Conservation (phyloP, 1,140 invertebrate genomes). For the Zophobas atratus region DNA sequence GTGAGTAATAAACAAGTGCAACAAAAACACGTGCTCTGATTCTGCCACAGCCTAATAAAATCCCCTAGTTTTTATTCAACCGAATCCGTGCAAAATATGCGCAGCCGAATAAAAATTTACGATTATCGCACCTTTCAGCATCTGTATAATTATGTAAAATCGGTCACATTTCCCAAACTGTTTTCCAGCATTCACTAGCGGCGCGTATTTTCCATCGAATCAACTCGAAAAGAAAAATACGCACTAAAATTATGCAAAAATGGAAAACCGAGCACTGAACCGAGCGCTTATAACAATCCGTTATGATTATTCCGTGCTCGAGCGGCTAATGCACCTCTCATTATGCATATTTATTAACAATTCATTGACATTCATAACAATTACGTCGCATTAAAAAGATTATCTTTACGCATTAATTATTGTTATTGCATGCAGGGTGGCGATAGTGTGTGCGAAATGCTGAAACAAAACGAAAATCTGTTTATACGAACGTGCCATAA, state of each 20-base stretch:
- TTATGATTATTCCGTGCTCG: conserved; percentile 21
- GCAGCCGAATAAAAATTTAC: no score
- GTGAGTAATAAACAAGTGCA: no score
- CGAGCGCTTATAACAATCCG: conserved; percentile 7
- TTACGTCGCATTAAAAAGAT: conserved; percentile 26
- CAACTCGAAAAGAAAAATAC: neutral
- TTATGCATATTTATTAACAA: conserved; percentile 43
- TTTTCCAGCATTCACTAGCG: neutral
- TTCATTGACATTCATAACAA: conserved; percentile 43
- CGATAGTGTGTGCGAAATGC: conserved; percentile 8
- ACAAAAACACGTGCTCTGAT: no score
- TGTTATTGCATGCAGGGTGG: conserved; percentile 30
- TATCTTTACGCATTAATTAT: conserved; percentile 37
- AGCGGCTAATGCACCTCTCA: conserved; percentile 27
- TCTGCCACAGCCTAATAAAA: no score
- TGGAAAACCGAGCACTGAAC: neutral
- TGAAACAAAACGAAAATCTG: conserved; percentile 13
- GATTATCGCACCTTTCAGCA: neutral
- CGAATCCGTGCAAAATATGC: no score
- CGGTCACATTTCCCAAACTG: neutral
- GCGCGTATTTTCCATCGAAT: conserved; percentile 5
- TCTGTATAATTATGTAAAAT: neutral
- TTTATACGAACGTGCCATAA: conserved; percentile 2
- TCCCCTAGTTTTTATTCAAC: no score
- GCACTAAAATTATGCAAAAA: conserved; percentile 27